These are phyloP conservation scores for Sceloporus tristichus DNA, from an alignment of 2,113 vertebrate genomes.

Conservation along the genomic window DNA sequence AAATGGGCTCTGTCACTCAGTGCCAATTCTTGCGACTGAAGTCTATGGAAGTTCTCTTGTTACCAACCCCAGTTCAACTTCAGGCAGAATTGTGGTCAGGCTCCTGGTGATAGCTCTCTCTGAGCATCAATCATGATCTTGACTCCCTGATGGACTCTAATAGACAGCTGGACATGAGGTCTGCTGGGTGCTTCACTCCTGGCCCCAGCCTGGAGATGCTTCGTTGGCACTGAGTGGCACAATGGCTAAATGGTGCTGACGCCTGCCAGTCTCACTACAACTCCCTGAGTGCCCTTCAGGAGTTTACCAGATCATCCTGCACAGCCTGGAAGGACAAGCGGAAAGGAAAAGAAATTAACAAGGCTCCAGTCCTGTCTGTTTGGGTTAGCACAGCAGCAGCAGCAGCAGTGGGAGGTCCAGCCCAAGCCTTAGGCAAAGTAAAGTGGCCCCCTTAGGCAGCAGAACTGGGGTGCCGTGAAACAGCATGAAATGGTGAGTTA, in stretches of 20 bases:
- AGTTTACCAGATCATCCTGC: not conserved
- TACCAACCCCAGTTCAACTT: no score
- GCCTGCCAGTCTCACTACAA: slow-evolving; percentile 4
- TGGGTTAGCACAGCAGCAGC: not conserved
- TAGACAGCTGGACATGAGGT: not conserved
- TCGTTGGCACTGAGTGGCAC: slow-evolving; percentile 7
- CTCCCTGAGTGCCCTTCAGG: slow-evolving; percentile 14
- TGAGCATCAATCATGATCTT: slow-evolving; percentile 4
- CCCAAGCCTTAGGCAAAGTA: not conserved
- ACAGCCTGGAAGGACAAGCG: not conserved
- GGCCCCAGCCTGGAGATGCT: not conserved
- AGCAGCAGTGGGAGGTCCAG: not conserved
- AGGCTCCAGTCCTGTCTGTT: not conserved
- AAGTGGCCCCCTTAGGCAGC: no score
- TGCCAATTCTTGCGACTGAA: no score
- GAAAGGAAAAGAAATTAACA: not conserved
- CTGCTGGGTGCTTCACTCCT: not conserved
- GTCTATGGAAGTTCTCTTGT: no score
- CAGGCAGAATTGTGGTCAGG: not conserved
- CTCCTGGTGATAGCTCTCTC: not conserved
- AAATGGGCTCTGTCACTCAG: no score
- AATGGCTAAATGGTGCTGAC: slow-evolving; percentile 34
- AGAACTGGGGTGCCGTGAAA: no score
- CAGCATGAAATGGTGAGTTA: no score
- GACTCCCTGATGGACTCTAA: not conserved